Percentiles rank a stretch among this genome's conserved stretches.
phyloP scores from a whole-genome alignment of 2,113 vertebrate genomes.

The Uria lomvia region DNA sequence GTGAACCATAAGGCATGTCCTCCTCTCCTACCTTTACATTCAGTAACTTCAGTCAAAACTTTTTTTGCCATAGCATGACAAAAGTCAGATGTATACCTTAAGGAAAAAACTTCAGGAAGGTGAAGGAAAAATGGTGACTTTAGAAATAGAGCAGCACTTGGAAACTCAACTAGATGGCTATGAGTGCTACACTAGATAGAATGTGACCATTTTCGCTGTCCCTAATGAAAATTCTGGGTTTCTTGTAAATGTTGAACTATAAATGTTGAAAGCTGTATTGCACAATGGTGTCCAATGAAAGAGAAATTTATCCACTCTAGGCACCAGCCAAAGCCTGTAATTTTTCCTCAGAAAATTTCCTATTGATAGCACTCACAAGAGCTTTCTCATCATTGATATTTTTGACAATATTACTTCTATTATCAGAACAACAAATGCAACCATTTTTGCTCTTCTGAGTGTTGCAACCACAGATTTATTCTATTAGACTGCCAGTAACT shows the following conservation, averaged over 20 bases:
- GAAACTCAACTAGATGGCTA: too few species aligned
- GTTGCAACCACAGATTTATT: background rate
- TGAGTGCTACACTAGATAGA: background rate
- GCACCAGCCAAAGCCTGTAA: background rate
- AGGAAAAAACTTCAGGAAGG: background rate
- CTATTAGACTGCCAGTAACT: slow-evolving; percentile 15
- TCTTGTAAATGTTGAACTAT: background rate
- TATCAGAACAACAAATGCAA: background rate
- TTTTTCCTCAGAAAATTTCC: background rate
- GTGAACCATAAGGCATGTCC: background rate
- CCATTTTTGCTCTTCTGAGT: background rate
- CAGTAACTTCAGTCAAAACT: accelerated
- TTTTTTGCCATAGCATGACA: background rate
- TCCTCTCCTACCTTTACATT: background rate
- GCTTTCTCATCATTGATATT: background rate
- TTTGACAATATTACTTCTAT: slow-evolving; percentile 8
- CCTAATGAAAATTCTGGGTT: background rate
- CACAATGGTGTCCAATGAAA: background rate
- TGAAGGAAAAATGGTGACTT: background rate
- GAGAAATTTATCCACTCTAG: background rate
- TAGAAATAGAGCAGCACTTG: background rate
- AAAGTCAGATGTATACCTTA: background rate
- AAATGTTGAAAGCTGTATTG: background rate
- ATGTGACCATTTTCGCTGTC: background rate
- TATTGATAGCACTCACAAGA: background rate